phyloP scores from a whole-genome alignment of 2,113 vertebrate genomes.

The Myrmecobius fasciatus region DNA sequence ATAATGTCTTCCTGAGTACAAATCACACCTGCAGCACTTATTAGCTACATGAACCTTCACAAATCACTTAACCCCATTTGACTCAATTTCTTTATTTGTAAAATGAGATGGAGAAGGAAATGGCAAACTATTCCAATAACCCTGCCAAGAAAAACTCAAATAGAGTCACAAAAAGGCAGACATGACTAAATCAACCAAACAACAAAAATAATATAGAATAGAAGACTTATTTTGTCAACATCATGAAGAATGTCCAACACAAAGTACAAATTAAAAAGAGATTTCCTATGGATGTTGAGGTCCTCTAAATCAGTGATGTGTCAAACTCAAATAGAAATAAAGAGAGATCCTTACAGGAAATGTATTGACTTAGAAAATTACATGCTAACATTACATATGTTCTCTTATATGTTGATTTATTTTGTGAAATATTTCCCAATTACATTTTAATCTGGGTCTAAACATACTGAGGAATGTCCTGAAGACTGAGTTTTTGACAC shows the following conservation, averaged over 20 bases:
- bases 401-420: not conserved
- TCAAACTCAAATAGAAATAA: not conserved
- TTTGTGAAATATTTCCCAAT: not conserved
- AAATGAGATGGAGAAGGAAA: too few relatives aligned
- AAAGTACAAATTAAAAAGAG: not conserved
- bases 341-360: not conserved
- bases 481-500: not conserved
- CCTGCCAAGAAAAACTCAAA: not conserved
- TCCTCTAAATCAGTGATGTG: not conserved
- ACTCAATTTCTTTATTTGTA: too few relatives aligned
- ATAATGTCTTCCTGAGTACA: not conserved
- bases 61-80: too few relatives aligned
- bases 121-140: not conserved
- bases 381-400: not conserved
- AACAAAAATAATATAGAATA: not conserved
- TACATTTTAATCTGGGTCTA: not conserved
- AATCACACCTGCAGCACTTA: too few relatives aligned
- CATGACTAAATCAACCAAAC: not conserved
- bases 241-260: not conserved
- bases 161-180: not conserved
- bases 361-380: not conserved
- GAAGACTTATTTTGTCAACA: not conserved
- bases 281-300: not conserved
- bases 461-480: not conserved
- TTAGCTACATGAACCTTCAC: too few relatives aligned